These are phyloP conservation scores for Arrhamphus sclerolepis DNA, from an alignment of 2,797 vertebrate genomes.

Conservation along the genomic window DNA sequence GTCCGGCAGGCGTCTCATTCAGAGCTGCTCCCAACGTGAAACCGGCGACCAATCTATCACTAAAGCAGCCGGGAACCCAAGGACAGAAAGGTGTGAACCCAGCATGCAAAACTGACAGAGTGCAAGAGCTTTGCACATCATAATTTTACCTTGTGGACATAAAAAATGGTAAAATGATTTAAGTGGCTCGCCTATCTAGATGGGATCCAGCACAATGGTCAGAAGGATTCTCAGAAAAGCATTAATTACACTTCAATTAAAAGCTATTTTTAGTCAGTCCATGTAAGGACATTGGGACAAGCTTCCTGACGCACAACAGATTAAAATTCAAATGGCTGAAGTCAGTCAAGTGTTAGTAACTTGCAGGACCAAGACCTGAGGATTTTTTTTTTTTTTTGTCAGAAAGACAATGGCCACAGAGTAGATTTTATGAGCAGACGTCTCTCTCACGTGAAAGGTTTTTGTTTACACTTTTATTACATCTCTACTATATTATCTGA, in stretches of 20 bases:
- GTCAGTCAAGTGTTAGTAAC: constrained; percentile 82
- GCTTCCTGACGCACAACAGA: constrained; percentile 13
- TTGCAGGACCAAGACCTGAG: constrained; percentile 66
- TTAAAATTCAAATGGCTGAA: constrained; percentile 50
- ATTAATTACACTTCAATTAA: constrained; percentile 14
- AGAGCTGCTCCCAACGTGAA: constrained; percentile 55
- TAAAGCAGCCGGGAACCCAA: constrained; percentile 62
- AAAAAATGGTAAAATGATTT: constrained; percentile 40
- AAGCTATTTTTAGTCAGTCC: constrained; percentile 32
- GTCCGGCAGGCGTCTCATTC: constrained; percentile 74
- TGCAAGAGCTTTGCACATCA: constrained; percentile 55
- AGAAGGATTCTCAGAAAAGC: constrained; percentile 8
- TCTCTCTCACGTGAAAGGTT: constrained; percentile 82
- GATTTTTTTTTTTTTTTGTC: constrained; percentile 68
- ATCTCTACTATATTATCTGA: constrained; percentile 85
- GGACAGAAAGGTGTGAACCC: constrained; percentile 72
- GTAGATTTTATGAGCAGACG: constrained; percentile 75
- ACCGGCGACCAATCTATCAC: constrained; percentile 68
- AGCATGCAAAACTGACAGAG: constrained; percentile 43
- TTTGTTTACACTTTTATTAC: constrained; percentile 93
- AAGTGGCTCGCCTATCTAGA: constrained; percentile 35
- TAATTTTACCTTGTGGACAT: constrained; percentile 37
- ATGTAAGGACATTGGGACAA: constrained; percentile 15
- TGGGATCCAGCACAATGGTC: constrained; percentile 28
- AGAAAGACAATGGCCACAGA: constrained; percentile 74